Evolutionary conservation across 1,140 invertebrate genomes (phyloP), one percentile per base, ranked within the genome.

Genomic region (Phymastichus coffea): DNA sequence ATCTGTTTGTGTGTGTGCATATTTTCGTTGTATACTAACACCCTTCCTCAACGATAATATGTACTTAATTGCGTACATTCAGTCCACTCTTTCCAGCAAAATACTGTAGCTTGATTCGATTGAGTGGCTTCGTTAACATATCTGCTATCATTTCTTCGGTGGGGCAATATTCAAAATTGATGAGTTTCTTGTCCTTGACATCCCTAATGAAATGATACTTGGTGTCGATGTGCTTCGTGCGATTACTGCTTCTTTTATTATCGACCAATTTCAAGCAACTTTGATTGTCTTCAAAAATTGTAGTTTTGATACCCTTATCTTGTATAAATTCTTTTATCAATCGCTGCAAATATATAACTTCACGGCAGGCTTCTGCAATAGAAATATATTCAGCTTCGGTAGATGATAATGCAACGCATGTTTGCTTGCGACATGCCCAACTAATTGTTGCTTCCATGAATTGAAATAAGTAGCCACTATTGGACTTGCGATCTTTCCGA

Each of bases 341-440:
- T 38, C 23, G 10, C 26, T 49, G 28, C 4, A 63, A 1, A 43
- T 44, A 63, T 22, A 51, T 40, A 9, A 7, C 15, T 28, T 33
- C 37, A 28, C 30, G n/a, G 15, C 10, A 26, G 2, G 66, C 63
- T 40, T 58, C 52, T 20, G 52, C 22, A 26, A 67, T n/a, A 40
- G 65, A 61, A 4, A 64, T 52, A 47, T 49, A 65, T 35, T 70
- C 66, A 1, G 68, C 63, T 52, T 70, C 68, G 2, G 61, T 68
- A 1, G 68, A 61, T 9, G 66, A 70, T 15, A 68, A 33, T 15
- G 65, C 57, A 2, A 53, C 51, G 15, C 54, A 52, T 10, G n/a
- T 17, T 61, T 67, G 67, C 12, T 55, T 55, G 20, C 14, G 19
- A 14, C 52, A 43, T n/a, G 14, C 15, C 52, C 65, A 69, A 46